Percentiles rank a stretch among this genome's conserved stretches.
These are phyloP conservation scores for Eumacrocentrus americanus DNA, from an alignment of 2,888 invertebrate species.

Conservation along the genomic window DNA sequence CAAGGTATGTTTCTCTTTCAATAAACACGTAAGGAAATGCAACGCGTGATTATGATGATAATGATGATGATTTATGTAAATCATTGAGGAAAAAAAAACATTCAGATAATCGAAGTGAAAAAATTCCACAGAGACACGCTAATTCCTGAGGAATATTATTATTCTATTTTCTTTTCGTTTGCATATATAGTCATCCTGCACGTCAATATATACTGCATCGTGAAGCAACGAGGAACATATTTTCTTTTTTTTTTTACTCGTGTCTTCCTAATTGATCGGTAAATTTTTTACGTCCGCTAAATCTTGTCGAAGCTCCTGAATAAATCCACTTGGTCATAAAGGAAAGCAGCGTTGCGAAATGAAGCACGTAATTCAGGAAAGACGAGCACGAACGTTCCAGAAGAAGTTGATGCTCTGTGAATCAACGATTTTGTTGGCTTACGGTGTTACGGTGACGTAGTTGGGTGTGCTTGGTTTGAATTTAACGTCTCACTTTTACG, in stretches of 20 bases:
- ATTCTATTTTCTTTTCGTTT: not conserved
- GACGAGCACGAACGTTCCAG: not conserved
- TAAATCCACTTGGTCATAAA: slow-evolving; percentile 1
- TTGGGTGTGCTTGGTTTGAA: not conserved
- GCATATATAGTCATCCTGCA: no score
- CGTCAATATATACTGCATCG: not conserved
- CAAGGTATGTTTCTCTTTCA: no score
- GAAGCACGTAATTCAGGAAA: not conserved
- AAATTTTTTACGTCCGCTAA: slow-evolving; percentile 1
- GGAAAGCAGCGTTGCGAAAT: not conserved
- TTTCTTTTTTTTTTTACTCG: not conserved
- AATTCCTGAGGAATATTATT: not conserved
- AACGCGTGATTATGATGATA: not conserved
- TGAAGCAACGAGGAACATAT: not conserved
- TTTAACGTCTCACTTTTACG: slow-evolving; percentile 8
- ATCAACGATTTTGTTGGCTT: slow-evolving; percentile 13
- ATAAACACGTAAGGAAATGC: not conserved
- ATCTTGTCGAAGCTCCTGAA: not conserved
- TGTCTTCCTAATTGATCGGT: slow-evolving; percentile 2
- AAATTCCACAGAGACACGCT: not conserved
- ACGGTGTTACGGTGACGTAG: slow-evolving; percentile 14
- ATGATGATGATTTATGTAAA: not conserved
- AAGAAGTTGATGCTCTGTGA: slow-evolving; percentile 3
- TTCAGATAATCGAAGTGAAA: not conserved
- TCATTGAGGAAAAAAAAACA: not conserved